Conservation (phyloP, 2,113 vertebrate genomes). For the Prochilodus magdalenae region DNA sequence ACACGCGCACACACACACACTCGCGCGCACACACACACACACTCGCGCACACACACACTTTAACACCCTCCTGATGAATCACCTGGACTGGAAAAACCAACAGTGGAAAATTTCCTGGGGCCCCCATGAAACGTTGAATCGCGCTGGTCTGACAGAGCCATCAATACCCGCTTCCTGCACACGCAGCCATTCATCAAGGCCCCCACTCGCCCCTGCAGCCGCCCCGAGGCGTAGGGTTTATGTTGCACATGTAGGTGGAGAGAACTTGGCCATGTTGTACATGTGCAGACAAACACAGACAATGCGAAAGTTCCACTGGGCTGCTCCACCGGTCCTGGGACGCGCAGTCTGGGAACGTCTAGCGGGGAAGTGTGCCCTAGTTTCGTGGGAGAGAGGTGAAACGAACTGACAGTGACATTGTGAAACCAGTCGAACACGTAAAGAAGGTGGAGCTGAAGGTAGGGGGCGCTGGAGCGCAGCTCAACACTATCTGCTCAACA, state of each 20-base stretch:
- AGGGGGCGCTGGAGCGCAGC: no score
- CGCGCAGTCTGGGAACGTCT: no score
- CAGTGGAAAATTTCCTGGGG: conserved; percentile 78
- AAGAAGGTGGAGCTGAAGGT: no score
- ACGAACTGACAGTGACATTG: no score
- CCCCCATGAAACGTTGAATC: conserved; percentile 68
- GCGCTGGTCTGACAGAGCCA: conserved; percentile 61
- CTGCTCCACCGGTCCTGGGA: no score
- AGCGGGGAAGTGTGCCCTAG: no score
- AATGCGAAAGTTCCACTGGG: no score
- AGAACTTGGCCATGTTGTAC: neutral
- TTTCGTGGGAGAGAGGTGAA: no score
- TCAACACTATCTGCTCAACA: no score
- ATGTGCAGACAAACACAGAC: neutral
- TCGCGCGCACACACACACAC: conserved; percentile 29
- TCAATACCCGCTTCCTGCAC: conserved; percentile 64
- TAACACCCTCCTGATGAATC: conserved; percentile 74
- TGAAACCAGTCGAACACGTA: no score
- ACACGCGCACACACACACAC: conserved; percentile 52
- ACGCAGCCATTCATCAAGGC: conserved; percentile 61
- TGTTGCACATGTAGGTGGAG: conserved; percentile 11
- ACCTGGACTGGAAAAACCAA: conserved; percentile 83
- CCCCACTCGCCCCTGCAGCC: conserved; percentile 23
- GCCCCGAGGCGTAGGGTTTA: conserved; percentile 18
- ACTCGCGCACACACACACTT: conserved; percentile 59